These are phyloP conservation scores for Corythornis madagascariensis DNA, from an alignment of 2,113 vertebrate genomes.

Conservation along the genomic window DNA sequence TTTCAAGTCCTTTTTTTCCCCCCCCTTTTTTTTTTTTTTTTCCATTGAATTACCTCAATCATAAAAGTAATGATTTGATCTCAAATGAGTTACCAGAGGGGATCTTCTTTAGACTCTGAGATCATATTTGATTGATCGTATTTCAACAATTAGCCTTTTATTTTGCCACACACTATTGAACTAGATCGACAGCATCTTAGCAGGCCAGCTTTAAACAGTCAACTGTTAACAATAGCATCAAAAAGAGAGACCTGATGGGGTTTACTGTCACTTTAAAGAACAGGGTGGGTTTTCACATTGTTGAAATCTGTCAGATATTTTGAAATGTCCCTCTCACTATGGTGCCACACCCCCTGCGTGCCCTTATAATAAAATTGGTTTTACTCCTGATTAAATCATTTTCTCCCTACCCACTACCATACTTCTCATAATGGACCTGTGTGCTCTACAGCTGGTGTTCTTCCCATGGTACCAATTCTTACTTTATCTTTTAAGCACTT, in stretches of 20 bases:
- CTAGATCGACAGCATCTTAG: slow-evolving; percentile 90
- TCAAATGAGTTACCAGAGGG: slow-evolving; percentile 77
- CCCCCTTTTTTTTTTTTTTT: neutral
- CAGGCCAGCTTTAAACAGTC: slow-evolving; percentile 91
- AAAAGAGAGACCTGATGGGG: slow-evolving; percentile 86
- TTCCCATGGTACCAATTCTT: slow-evolving; percentile 97
- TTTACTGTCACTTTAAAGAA: slow-evolving; percentile 90
- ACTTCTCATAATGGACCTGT: slow-evolving; percentile 95
- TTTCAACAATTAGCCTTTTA: slow-evolving; percentile 92
- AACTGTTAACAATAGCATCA: slow-evolving; percentile 91
- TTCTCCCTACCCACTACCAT: slow-evolving; percentile 91
- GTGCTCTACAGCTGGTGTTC: slow-evolving; percentile 91
- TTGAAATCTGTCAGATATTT: slow-evolving; percentile 99
- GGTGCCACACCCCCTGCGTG: slow-evolving; percentile 94
- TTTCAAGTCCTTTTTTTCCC: neutral
- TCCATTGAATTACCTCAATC: slow-evolving; percentile 57
- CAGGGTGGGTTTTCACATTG: slow-evolving; percentile 91
- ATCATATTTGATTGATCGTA: slow-evolving; percentile 94
- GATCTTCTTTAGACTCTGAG: slow-evolving; percentile 77
- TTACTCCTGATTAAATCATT: slow-evolving; percentile 93
- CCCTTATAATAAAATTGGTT: slow-evolving; percentile 97
- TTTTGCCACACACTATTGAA: slow-evolving; percentile 94
- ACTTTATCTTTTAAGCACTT: slow-evolving; percentile 91
- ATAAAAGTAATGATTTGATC: slow-evolving; percentile 74
- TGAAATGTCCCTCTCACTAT: slow-evolving; percentile 98